Conservation (phyloP, 2,797 vertebrate genomes). For the Typhlichthys eigenmanni region DNA sequence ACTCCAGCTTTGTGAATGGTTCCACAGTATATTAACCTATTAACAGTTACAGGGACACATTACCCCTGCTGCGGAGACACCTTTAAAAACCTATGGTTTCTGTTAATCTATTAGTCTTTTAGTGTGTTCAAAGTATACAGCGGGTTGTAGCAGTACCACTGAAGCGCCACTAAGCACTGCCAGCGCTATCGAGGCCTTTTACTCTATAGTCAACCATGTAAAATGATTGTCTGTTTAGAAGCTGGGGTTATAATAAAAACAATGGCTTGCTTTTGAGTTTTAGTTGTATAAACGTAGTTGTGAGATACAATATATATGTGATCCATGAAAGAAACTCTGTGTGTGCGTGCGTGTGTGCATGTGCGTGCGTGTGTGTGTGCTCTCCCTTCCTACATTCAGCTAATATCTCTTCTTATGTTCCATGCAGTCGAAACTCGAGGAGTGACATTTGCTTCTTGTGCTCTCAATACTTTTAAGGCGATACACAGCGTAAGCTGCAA, state of each 20-base stretch:
- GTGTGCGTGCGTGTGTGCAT: background rate
- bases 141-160: slow-evolving; percentile 11
- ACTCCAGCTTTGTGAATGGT: slow-evolving; percentile 46
- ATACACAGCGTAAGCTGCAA: slow-evolving; percentile 34
- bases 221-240: background rate
- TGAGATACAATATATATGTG: slow-evolving; percentile 17
- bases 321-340: slow-evolving; percentile 36
- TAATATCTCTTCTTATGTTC: slow-evolving; percentile 9
- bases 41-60: slow-evolving; percentile 32
- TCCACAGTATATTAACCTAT: slow-evolving; percentile 28
- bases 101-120: slow-evolving; percentile 19
- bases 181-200: slow-evolving; percentile 1
- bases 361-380: background rate
- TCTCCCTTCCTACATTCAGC: background rate
- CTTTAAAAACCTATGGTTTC: slow-evolving; percentile 15
- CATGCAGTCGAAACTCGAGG: slow-evolving; percentile 21
- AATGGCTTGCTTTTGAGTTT: slow-evolving; percentile 33
- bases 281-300: slow-evolving; percentile 37
- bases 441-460: slow-evolving; percentile 24
- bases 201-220: background rate
- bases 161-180: background rate
- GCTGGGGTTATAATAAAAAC: slow-evolving; percentile 42
- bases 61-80: slow-evolving; percentile 19
- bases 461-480: slow-evolving; percentile 44
- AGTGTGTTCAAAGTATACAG: slow-evolving; percentile 11